These are phyloP conservation scores for Halictus rubicundus DNA, from an alignment of 1,140 invertebrate genomes.

Conservation along the genomic window DNA sequence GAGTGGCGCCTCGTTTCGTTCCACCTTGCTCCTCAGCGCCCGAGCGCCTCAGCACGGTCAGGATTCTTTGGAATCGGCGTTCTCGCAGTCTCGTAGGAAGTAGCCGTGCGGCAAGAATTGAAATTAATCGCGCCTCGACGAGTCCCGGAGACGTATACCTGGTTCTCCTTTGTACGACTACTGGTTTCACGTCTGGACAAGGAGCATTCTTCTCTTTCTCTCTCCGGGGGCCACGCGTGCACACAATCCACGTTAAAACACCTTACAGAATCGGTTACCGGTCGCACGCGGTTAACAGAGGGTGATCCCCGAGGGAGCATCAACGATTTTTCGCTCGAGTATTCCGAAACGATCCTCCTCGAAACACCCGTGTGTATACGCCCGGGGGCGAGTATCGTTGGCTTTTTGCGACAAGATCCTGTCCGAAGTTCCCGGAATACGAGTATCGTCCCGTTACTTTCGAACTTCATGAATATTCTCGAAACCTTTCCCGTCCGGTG, in stretches of 20 bases:
- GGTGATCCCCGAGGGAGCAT: no score
- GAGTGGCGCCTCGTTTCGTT: constrained; percentile 50
- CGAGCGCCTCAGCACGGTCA: constrained; percentile 14
- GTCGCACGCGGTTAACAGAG: no score
- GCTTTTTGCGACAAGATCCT: neutral
- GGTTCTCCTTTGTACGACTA: constrained; percentile 4
- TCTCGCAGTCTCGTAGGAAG: constrained; percentile 50
- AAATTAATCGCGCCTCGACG: constrained; percentile 56
- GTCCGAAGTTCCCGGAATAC: constrained; percentile 3
- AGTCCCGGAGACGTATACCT: neutral
- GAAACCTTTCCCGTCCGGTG: neutral
- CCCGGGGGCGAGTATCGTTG: neutral
- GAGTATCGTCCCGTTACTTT: constrained; percentile 36
- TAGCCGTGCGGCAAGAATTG: constrained; percentile 60
- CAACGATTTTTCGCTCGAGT: neutral
- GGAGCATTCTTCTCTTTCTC: neutral
- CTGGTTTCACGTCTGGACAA: constrained; percentile 25
- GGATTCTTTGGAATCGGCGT: constrained; percentile 52
- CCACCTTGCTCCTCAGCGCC: neutral
- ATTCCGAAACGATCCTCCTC: neutral
- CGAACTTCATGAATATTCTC: constrained; percentile 46
- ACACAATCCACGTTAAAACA: neutral
- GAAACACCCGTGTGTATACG: neutral
- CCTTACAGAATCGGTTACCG: neutral
- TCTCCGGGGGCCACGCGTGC: neutral